Conservation (phyloP, 2,888 invertebrate genomes). For the Ophioninae sp. region DNA sequence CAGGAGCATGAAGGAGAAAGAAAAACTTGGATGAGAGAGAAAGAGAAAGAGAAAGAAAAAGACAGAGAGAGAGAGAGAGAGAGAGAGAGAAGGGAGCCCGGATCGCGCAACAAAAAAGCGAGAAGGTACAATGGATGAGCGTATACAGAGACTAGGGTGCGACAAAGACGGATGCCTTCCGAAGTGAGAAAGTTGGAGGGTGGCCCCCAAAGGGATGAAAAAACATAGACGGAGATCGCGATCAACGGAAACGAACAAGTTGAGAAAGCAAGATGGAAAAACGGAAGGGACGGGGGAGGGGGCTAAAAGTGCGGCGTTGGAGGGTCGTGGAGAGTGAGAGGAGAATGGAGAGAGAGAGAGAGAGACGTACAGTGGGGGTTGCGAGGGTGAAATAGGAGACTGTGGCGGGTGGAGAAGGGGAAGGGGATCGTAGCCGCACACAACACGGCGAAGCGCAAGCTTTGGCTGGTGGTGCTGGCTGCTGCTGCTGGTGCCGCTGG, state of each 20-base stretch:
- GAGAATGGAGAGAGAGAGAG: slow-evolving; percentile 8
- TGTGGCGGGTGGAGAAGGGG: not conserved
- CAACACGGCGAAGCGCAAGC: slow-evolving; percentile 64
- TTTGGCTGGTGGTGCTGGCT: slow-evolving; percentile 68
- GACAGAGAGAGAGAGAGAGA: slow-evolving; percentile 32
- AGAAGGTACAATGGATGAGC: slow-evolving; percentile 31
- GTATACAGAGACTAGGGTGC: slow-evolving; percentile 11
- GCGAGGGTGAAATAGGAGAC: slow-evolving; percentile 48
- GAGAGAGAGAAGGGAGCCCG: slow-evolving; percentile 38
- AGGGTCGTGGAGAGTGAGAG: too few relatives aligned
- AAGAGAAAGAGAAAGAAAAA: slow-evolving; percentile 27
- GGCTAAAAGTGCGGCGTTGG: too few relatives aligned
- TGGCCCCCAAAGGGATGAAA: not conserved
- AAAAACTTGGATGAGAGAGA: slow-evolving; percentile 3
- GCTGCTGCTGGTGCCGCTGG: slow-evolving; percentile 62
- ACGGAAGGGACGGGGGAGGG: slow-evolving; percentile 12
- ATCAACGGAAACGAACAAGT: slow-evolving; percentile 37
- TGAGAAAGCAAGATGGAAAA: slow-evolving; percentile 22
- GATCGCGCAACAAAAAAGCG: slow-evolving; percentile 24
- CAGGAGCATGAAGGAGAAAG: not conserved
- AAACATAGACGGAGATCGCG: slow-evolving; percentile 11
- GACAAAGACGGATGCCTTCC: slow-evolving; percentile 24
- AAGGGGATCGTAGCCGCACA: slow-evolving; percentile 62
- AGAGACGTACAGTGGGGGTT: slow-evolving; percentile 12
- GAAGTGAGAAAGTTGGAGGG: not conserved